These are phyloP conservation scores for Platorchestia sp. DNA, from an alignment of 1,140 invertebrate genomes.

Conservation along the genomic window DNA sequence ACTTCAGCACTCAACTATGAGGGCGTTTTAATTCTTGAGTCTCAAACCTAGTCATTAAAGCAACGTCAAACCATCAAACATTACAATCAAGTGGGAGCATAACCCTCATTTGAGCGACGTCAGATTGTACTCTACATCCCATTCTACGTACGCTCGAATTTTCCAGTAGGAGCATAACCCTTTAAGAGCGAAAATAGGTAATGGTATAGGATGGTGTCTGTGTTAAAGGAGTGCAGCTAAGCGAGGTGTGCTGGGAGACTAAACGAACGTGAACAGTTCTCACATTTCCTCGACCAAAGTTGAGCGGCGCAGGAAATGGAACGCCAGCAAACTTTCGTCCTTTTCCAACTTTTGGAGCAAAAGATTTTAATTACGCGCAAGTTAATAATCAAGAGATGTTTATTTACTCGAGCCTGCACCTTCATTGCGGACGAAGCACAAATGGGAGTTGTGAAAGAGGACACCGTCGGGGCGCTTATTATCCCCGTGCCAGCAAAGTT, in stretches of 20 bases:
- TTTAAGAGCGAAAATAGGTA: neutral
- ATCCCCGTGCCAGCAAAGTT: neutral
- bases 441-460: slow-evolving; percentile 31
- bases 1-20: too few species aligned
- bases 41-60: too few species aligned
- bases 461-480: neutral
- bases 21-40: too few species aligned
- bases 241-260: neutral
- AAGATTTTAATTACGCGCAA: slow-evolving; percentile 52
- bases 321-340: slow-evolving; percentile 49
- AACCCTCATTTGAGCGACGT: too few species aligned
- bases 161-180: too few species aligned
- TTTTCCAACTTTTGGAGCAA: slow-evolving; percentile 50
- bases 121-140: too few species aligned
- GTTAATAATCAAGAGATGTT: slow-evolving; percentile 56
- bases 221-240: neutral
- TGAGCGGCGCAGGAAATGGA: slow-evolving; percentile 38
- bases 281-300: slow-evolving; percentile 33
- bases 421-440: slow-evolving; percentile 37
- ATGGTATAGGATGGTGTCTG: neutral
- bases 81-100: too few species aligned
- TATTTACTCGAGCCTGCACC: slow-evolving; percentile 45
- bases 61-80: too few species aligned
- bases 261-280: slow-evolving; percentile 11
- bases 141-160: too few species aligned